These are phyloP conservation scores for Druon quercuslanigerum DNA, from an alignment of 1,140 invertebrate species.

Conservation along the genomic window DNA sequence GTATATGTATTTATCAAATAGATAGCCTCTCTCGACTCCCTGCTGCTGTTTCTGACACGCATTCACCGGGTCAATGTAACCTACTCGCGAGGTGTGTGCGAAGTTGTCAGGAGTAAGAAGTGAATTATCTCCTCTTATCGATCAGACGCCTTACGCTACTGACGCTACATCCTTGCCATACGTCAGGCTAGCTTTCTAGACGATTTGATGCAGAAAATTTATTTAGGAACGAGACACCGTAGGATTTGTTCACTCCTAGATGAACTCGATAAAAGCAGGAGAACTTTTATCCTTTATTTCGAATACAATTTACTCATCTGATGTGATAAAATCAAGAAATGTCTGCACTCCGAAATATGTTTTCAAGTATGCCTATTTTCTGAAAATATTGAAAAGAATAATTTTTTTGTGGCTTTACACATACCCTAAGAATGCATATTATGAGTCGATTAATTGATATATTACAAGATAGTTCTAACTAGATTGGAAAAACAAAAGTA, in stretches of 20 bases:
- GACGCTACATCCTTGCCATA: slow-evolving; percentile 3
- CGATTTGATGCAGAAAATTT: slow-evolving; percentile 13
- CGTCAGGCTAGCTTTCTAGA: slow-evolving; percentile 13
- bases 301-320: too few species aligned
- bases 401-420: too few species aligned
- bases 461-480: too few species aligned
- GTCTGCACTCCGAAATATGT: too few species aligned
- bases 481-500: too few species aligned
- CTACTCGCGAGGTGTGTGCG: neutral
- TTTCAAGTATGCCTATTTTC: too few species aligned
- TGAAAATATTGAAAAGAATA: too few species aligned
- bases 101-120: slow-evolving; percentile 18
- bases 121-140: slow-evolving; percentile 29
- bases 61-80: slow-evolving; percentile 15
- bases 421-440: too few species aligned
- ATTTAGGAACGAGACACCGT: neutral
- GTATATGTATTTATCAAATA: slow-evolving; percentile 73
- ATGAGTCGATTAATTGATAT: too few species aligned
- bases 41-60: slow-evolving; percentile 34
- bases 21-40: slow-evolving; percentile 57
- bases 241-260: neutral
- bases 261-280: neutral
- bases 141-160: neutral
- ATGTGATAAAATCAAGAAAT: too few species aligned
- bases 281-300: neutral